Conservation (phyloP, 2,797 vertebrate species). For the Decapterus maruadsi region DNA sequence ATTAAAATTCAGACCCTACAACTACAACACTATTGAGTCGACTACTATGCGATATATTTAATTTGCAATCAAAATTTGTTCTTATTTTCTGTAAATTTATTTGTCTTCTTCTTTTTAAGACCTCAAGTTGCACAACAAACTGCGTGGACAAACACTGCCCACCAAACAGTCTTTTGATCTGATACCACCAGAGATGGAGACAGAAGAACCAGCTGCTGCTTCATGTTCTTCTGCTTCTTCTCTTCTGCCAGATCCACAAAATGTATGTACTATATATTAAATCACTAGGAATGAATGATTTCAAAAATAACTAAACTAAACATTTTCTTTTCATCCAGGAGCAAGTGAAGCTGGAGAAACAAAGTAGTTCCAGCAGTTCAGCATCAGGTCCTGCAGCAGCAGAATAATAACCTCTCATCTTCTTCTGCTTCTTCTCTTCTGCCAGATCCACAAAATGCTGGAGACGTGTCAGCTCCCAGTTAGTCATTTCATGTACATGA, state of each 20-base stretch:
- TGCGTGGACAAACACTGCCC: fast-evolving
- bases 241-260: not conserved
- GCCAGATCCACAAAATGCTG: too few species aligned
- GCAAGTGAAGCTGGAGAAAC: fast-evolving
- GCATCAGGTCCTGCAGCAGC: not conserved
- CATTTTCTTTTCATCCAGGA: slow-evolving; percentile 18
- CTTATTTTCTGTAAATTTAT: fast-evolving
- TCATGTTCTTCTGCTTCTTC: not conserved
- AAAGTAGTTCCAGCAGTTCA: not conserved
- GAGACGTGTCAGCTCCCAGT: slow-evolving; percentile 4
- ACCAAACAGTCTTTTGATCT: not conserved
- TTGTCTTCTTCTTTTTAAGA: slow-evolving; percentile 34
- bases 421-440: too few species aligned
- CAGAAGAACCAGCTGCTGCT: not conserved
- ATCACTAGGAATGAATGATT: not conserved
- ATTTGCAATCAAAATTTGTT: not conserved
- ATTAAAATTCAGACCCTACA: not conserved
- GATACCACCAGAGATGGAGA: fast-evolving
- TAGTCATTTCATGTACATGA: slow-evolving; percentile 61
- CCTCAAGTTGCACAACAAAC: not conserved
- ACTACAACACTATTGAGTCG: not conserved
- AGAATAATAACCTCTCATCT: too few species aligned
- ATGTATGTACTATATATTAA: slow-evolving; percentile 43
- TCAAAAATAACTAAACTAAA: fast-evolving
- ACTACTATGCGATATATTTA: not conserved